Evolutionary conservation across 2,888 invertebrate species (phyloP), one percentile per base, ranked within the genome.

Genomic region (Vannuccia rotundouncinata): DNA sequence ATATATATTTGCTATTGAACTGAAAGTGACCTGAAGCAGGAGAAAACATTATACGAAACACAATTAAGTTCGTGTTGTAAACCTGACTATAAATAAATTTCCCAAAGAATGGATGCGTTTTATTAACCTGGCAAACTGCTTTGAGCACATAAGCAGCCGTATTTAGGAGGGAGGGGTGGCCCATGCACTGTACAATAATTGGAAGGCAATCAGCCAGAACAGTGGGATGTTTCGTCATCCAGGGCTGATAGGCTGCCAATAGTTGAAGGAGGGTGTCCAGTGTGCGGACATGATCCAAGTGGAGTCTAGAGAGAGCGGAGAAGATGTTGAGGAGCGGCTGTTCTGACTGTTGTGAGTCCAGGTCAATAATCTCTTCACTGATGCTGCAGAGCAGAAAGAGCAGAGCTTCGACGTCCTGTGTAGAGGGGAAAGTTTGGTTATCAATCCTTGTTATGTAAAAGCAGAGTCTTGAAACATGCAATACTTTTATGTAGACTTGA

Each of bases 361-460:
- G 28, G 29, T 77, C 77, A 45, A 59, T 60, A n/a, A 77, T 60
- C 28, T 77, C 30, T 22, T 77, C 77, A 1, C 29, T 30, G n/a
- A 77, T 22, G 27, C 29, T 30, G 45, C 27, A 60, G 59, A 77
- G 45, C 27, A 77, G 59, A 31, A 77, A 77, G 10, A 77, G n/a
- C n/a, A 77, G 27, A 1, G 77, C 31, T 1, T 77, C 77, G n/a
- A 77, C 77, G n/a, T 77, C 45, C 45, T 77, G 59, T 45, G 17
- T 5, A 45, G 45, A 45, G 17, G 45, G 17, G 17, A n/a, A n/a
- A n/a, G n/a, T n/a, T n/a, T n/a, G n/a, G n/a, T n/a, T n/a, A n/a
- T n/a, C n/a, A n/a, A n/a, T n/a, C n/a, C n/a, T n/a, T n/a, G n/a
- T n/a, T n/a, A n/a, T n/a, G n/a, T n/a, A n/a, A n/a, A n/a, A n/a